Evolutionary conservation across 2,888 invertebrate genomes (phyloP), one percentile per base, ranked within the genome.

Genomic region (Zele albiditarsus): DNA sequence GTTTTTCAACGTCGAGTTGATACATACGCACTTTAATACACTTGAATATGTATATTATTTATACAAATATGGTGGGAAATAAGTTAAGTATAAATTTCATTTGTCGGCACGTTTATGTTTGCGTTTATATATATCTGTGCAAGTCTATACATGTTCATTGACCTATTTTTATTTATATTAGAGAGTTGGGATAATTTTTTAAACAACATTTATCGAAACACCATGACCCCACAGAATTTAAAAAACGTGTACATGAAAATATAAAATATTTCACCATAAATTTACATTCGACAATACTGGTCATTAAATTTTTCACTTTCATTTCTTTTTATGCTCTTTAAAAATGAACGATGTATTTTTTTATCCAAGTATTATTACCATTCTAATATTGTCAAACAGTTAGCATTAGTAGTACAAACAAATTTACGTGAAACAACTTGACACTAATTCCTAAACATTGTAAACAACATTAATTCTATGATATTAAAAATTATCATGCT

Each of bases 1-100:
- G 78, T 80, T 79, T 79, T 75, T 77, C 69, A 75, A 71, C 68
- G 74, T 76, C 49, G 31, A 67, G 49, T 68, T n/a, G 28, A 12
- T 46, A 53, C 46, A 68, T 27, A 27, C 28, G n/a, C 38, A 38
- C 38, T 12, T 38, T 38, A n/a, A 46, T 28, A 46, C 10, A n/a
- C 4, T 10, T 46, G 25, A 16, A 23, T 27, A 25, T 16, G 27
- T 67, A 67, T 69, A 68, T 38, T 31, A 31, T 25, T 62, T 63
- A 31, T 27, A 16, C 16, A 20, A 31, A 60, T 16, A 25, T 23
- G 27, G 20, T 63, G 31, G 16, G n/a, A n/a, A 16, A 33, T 31
- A 68, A 53, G n/a, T 58, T 49, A 63, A 49, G 62, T 49, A 67
- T 33, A 12, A 38, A 69, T 60, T 65, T 71, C 20, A 58, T 62